Conservation (phyloP, 2,797 vertebrate genomes). For the Chanos chanos region DNA sequence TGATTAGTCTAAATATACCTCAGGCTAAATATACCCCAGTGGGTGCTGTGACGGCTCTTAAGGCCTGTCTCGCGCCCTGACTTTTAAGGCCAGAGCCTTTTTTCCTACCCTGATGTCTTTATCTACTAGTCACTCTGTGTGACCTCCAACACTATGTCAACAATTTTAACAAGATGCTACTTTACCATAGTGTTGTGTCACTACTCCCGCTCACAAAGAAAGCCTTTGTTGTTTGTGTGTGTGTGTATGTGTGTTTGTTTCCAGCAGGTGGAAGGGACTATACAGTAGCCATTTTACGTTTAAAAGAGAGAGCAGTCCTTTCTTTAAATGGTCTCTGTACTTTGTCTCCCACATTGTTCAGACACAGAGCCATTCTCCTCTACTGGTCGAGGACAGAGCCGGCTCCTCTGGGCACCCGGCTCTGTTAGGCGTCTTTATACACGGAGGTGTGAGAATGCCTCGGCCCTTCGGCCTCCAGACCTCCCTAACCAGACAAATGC, state of each 20-base stretch:
- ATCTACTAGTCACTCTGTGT: background rate
- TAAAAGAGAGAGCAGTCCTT: too few relatives aligned
- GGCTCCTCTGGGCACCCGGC: too few relatives aligned
- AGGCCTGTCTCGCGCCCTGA: background rate
- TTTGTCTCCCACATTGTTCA: too few relatives aligned
- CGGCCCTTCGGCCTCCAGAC: too few relatives aligned
- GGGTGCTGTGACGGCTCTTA: background rate
- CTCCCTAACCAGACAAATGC: too few relatives aligned
- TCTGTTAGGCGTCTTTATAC: too few relatives aligned
- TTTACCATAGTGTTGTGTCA: background rate
- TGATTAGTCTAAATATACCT: background rate
- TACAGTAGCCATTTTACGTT: too few relatives aligned
- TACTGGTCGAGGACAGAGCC: too few relatives aligned
- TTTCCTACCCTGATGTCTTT: slow-evolving; percentile 3
- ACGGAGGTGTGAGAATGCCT: too few relatives aligned
- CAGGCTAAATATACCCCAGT: background rate
- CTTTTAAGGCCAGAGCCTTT: background rate
- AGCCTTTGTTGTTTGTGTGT: slow-evolving; percentile 1
- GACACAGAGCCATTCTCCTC: too few relatives aligned
- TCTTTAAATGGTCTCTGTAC: too few relatives aligned
- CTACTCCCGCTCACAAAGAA: background rate
- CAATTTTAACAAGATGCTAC: slow-evolving; percentile 15
- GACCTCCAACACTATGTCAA: slow-evolving; percentile 10
- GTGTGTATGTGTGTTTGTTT: background rate
- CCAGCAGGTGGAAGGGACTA: background rate